Percentiles rank a stretch among this genome's conserved stretches.
These are phyloP conservation scores for Latrodectus elegans DNA, from an alignment of 2,888 invertebrate genomes.

Conservation along the genomic window DNA sequence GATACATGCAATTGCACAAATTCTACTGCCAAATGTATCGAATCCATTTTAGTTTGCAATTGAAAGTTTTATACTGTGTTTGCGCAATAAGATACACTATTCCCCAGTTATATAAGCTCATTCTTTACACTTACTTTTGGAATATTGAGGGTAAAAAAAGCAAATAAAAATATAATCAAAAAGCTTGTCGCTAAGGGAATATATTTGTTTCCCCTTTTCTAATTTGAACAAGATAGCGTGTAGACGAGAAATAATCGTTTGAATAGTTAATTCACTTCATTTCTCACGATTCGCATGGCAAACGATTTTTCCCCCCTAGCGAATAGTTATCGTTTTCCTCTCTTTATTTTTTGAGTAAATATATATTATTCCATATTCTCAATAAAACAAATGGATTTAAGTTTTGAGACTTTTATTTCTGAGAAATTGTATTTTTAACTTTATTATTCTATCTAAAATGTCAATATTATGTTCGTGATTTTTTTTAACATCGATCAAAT, in stretches of 20 bases:
- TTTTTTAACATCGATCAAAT: no score
- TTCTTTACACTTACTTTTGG: not conserved
- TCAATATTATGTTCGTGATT: no score
- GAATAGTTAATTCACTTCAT: not conserved
- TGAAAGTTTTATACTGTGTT: not conserved
- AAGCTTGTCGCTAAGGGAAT: no score
- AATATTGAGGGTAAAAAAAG: not conserved
- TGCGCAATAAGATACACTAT: not conserved
- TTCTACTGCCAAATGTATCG: not conserved
- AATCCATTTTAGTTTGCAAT: not conserved
- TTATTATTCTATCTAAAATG: no score
- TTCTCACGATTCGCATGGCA: not conserved
- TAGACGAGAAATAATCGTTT: not conserved
- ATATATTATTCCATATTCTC: no score
- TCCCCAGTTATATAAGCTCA: no score
- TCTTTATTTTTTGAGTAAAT: no score
- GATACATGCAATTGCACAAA: not conserved
- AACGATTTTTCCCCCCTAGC: no score
- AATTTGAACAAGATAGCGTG: not conserved
- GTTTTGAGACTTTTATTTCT: no score
- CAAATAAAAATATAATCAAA: not conserved
- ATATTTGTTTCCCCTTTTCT: not conserved
- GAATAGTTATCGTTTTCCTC: no score
- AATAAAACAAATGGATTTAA: no score
- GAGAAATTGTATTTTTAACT: no score